A percentile compares a stretch with the other conserved stretches of the same genome.
Conservation (phyloP, 1,140 invertebrate genomes). For the Drosophila ficusphila region DNA sequence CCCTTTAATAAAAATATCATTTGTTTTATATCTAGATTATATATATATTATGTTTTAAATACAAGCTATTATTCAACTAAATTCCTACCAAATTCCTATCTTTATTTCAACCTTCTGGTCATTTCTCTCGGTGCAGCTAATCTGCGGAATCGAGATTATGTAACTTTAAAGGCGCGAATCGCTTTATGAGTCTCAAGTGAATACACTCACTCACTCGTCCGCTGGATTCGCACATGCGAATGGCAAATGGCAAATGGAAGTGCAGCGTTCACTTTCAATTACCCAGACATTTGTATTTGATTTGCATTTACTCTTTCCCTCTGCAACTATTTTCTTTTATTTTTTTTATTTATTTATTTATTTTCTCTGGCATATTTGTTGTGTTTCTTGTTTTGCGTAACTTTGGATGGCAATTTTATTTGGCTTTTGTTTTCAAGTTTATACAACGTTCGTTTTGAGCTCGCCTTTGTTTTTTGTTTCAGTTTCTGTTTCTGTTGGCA, state of each 20-base stretch:
- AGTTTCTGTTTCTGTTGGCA: slow-evolving; percentile 38
- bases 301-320: slow-evolving; percentile 31
- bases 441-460: slow-evolving; percentile 31
- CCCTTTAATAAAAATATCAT: too few species aligned
- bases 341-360: slow-evolving; percentile 4
- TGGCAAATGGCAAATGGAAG: slow-evolving; percentile 10
- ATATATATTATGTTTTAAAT: too few species aligned
- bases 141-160: not conserved
- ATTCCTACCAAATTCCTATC: too few species aligned
- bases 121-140: not conserved
- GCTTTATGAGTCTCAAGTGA: slow-evolving; percentile 36
- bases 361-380: slow-evolving; percentile 6
- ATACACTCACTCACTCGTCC: slow-evolving; percentile 35
- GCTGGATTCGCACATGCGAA: slow-evolving; percentile 6
- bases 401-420: slow-evolving; percentile 25
- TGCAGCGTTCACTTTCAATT: slow-evolving; percentile 49
- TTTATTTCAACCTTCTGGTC: too few species aligned
- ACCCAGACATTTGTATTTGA: slow-evolving; percentile 54
- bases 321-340: slow-evolving; percentile 15
- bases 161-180: slow-evolving; percentile 9
- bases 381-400: slow-evolving; percentile 42
- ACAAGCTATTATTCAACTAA: too few species aligned
- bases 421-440: slow-evolving; percentile 40
- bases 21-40: too few species aligned
- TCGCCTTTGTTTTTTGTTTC: slow-evolving; percentile 21